Base-by-base conservation (phyloP, 1,140 invertebrate species). In the Bradynema listronoti region DNA sequence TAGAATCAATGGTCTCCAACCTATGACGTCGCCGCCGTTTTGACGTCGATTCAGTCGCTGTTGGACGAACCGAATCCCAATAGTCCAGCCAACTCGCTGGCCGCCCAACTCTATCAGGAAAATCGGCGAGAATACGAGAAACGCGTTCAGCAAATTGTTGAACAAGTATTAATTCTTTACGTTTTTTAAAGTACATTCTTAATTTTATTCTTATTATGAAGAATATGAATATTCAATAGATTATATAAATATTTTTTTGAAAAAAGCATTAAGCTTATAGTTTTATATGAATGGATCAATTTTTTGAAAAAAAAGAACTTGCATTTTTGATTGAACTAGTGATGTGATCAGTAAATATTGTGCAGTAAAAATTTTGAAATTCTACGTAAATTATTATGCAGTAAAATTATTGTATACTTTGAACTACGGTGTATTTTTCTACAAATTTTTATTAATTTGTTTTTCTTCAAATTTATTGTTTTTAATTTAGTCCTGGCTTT, bases 1-100 rank as follows among this genome's bases (percentile, higher is more conserved):
- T 81, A 98, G 84, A 97, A 97, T 81, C 87, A 92, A 82, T 99
- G 94, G 94, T 95, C 91, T 83, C 94, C 94, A 68, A 97, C 94
- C 64, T 99, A 98, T 81, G 94, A 99, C 84, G 94, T 98, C 32
- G 94, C 91, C 68, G 93, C 94, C 66, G 96, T 98, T 78, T 84
- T 98, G 81, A 98, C 93, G 79, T 87, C 86, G 58, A 87, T 87
- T 78, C 74, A 77, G 39, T 77, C 74, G 1, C 45, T 77, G 43
- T 58, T 77, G 1, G 74, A 77, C 85, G 90, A 94, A 82, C 90
- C 90, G 63, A 94, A 93, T 83, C 90, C 90, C 63, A 93, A 93
- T 83, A 69, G 88, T 78, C 90, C 90, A 75, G 90, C 90, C 63
- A 94, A 94, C 80, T 91, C 89, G 68, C 88, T 91, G 85, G 90